A percentile compares a stretch with the other conserved stretches of the same genome.
phyloP scores from a whole-genome alignment of 2,888 invertebrate genomes.

The Epinotia ramella region DNA sequence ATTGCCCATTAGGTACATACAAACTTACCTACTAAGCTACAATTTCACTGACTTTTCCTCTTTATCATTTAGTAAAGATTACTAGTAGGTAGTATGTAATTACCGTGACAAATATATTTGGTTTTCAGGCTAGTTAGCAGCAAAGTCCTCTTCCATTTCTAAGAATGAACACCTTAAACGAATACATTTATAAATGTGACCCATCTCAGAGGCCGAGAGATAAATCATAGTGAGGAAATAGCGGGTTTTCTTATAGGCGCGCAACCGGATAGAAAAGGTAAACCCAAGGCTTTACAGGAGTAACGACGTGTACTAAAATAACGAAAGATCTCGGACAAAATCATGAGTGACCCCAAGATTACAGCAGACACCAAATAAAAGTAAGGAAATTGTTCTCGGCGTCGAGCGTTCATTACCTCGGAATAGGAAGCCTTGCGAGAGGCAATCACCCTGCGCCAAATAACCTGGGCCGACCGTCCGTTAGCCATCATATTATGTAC shows the following conservation, averaged over 20 bases:
- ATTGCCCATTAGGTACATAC: too few species aligned
- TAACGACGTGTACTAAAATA: constrained; percentile 49
- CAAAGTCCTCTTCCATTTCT: constrained; percentile 74
- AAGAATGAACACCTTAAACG: constrained; percentile 72
- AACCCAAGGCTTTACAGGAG: constrained; percentile 56
- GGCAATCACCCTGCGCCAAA: neutral
- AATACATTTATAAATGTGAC: constrained; percentile 85
- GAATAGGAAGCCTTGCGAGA: constrained; percentile 9
- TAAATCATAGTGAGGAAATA: constrained; percentile 83
- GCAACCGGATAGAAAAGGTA: constrained; percentile 74
- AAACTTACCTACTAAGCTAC: too few species aligned
- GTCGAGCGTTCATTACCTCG: constrained; percentile 9
- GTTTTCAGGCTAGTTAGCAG: constrained; percentile 45
- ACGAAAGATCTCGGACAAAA: constrained; percentile 33
- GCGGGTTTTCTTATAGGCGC: constrained; percentile 66
- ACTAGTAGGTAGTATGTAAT: too few species aligned
- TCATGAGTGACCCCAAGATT: constrained; percentile 27
- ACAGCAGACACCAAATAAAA: constrained; percentile 17
- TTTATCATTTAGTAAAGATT: too few species aligned
- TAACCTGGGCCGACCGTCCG: constrained; percentile 4
- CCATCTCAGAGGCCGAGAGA: constrained; percentile 78
- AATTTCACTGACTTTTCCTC: too few species aligned
- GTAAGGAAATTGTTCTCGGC: constrained; percentile 14
- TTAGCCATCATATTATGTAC: neutral
- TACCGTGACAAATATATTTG: constrained; percentile 2